phyloP scores from a whole-genome alignment of 2,113 vertebrate species.

The Tricholaema leucomelas region DNA sequence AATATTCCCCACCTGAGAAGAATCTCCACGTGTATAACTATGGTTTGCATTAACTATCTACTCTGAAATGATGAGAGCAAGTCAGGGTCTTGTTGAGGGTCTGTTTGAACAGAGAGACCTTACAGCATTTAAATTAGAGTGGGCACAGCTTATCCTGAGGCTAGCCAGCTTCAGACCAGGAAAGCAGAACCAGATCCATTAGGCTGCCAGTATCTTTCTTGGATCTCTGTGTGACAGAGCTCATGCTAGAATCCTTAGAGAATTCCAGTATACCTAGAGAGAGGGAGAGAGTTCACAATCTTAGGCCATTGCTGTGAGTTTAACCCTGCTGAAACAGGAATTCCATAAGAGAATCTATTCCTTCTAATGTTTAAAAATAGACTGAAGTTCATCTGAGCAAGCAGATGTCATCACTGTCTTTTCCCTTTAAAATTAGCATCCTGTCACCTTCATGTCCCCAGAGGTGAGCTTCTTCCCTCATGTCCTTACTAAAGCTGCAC shows the following conservation, averaged over 20 bases:
- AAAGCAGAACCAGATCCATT: background rate
- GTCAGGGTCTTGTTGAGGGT: background rate
- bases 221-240: background rate
- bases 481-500: background rate
- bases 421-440: background rate
- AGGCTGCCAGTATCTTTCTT: background rate
- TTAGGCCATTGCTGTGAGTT: background rate
- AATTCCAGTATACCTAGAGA: background rate
- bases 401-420: background rate
- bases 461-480: background rate
- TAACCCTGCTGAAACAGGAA: background rate
- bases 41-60: background rate
- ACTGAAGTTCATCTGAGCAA: background rate
- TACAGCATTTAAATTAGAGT: background rate
- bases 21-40: background rate
- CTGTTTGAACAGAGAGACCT: background rate
- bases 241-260: background rate
- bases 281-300: background rate
- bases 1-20: background rate
- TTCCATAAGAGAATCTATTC: background rate
- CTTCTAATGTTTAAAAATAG: background rate
- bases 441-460: background rate
- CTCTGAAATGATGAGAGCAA: background rate
- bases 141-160: background rate
- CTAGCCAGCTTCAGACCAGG: background rate